Evolutionary conservation across 2,797 vertebrate species (phyloP).

Genomic region (Gorsachius magnificus): DNA sequence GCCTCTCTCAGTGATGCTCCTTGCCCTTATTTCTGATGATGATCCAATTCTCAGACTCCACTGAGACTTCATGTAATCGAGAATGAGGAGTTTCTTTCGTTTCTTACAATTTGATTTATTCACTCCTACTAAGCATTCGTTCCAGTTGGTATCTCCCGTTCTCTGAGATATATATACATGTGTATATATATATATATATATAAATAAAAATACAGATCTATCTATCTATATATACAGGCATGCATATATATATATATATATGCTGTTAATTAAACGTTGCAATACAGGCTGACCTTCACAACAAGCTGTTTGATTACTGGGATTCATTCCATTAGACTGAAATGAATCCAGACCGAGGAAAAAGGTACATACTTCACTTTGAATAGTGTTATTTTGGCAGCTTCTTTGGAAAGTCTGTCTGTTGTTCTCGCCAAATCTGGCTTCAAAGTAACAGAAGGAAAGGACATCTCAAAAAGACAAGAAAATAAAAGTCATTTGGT

Average conservation of each 20-base stretch:
- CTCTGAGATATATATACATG: background rate
- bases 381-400: slow-evolving; percentile 15
- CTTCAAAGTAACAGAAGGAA: background rate
- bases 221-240: background rate
- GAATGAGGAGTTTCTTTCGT: background rate
- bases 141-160: background rate
- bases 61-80: background rate
- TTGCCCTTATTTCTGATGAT: background rate
- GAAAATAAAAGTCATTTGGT: background rate
- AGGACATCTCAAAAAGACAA: background rate
- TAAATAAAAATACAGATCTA: background rate
- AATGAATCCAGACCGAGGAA: background rate
- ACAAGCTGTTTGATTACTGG: slow-evolving; percentile 21
- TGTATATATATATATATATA: too few relatives aligned
- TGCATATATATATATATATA: background rate
- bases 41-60: background rate
- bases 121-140: background rate
- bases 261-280: background rate
- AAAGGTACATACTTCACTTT: background rate
- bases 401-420: background rate
- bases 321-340: slow-evolving; percentile 18
- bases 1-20: background rate
- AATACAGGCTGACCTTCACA: slow-evolving; percentile 9
- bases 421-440: background rate
- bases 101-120: background rate